phyloP scores from a whole-genome alignment of 2,888 invertebrate species.

The Hemicrepidius hirtus region DNA sequence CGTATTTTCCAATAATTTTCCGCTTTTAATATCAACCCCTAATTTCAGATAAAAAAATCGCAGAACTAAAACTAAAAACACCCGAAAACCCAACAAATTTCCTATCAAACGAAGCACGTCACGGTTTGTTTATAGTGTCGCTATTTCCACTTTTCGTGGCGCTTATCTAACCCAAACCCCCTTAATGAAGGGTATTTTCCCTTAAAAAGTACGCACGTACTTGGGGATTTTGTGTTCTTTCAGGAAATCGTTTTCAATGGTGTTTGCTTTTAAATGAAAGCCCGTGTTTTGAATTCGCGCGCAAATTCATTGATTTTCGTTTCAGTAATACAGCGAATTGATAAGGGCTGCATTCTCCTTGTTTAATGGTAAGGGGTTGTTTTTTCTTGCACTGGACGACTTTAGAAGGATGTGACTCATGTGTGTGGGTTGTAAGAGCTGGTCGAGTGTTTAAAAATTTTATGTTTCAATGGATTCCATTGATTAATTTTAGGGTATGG shows the following conservation, averaged over 20 bases:
- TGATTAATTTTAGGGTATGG: too few species aligned
- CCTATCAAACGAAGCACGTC: constrained; percentile 16
- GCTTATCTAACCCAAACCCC: constrained; percentile 30
- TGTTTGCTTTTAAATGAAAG: constrained; percentile 23
- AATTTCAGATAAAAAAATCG: background rate
- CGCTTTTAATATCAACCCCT: background rate
- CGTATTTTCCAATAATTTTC: background rate
- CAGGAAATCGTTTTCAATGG: background rate
- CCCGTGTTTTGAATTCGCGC: constrained; percentile 44
- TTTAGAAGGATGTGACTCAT: constrained; percentile 21
- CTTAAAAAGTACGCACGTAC: constrained; percentile 7
- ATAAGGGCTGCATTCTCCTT: constrained; percentile 6
- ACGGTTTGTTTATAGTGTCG: constrained; percentile 39
- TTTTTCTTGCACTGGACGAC: constrained; percentile 21
- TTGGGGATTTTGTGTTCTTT: background rate
- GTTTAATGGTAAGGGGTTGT: constrained; percentile 5
- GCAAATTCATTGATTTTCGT: constrained; percentile 54
- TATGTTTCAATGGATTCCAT: constrained; percentile 2
- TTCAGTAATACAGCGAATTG: constrained; percentile 24
- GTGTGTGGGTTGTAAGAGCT: constrained; percentile 1
- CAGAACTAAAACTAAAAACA: constrained; percentile 2
- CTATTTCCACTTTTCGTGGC: constrained; percentile 35
- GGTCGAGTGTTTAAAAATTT: constrained; percentile 11
- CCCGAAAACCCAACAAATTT: background rate
- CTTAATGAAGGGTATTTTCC: background rate